Evolutionary conservation across 2,888 invertebrate genomes (phyloP), one percentile per base, ranked within the genome.

Genomic region (Acanthopleura granulata): DNA sequence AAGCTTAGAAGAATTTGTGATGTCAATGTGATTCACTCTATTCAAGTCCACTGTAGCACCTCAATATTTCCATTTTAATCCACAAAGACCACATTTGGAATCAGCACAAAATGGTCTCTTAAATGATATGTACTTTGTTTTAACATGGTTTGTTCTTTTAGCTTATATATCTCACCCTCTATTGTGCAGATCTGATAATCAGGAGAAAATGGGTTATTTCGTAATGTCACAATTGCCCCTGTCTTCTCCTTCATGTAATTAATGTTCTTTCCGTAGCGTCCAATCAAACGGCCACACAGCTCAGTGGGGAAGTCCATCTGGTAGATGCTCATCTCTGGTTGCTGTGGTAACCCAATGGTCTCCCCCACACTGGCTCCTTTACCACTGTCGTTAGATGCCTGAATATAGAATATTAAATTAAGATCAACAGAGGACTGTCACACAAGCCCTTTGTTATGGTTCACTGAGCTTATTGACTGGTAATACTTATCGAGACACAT

Each of bases 261-360:
- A n/a, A 98, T 94, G 91, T 94, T 95, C 62, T 93, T 92, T 66
- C 97, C 97, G 83, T 94, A 93, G 84, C 94, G 94, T 62, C 98
- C 98, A 89, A 97, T 97, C 82, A 98, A 92, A 76, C 94, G 93
- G 25, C 97, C 97, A 77, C 97, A 96, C 80, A 96, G 91, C 75
- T 92, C 87, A 71, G 89, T 85, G 3, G 91, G 91, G 76, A 91
- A 88, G 78, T 90, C 90, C 82, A 91, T 91, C 78, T 91, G 88
- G 75, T 89, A 90, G 9, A 81, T 62, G 94, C 94, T 87, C 95
- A 93, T 81, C 94, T 51, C 72, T 72, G 3, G 77, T 30, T 15
- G 76, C 75, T n/a, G 61, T 22, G 71, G 72, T 49, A 62, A 71
- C 40, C 61, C 78, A 62, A 73, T 49, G 12, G 76, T 73, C 22